phyloP scores from a whole-genome alignment of 2,113 vertebrate species.

The Vicugna pacos region DNA sequence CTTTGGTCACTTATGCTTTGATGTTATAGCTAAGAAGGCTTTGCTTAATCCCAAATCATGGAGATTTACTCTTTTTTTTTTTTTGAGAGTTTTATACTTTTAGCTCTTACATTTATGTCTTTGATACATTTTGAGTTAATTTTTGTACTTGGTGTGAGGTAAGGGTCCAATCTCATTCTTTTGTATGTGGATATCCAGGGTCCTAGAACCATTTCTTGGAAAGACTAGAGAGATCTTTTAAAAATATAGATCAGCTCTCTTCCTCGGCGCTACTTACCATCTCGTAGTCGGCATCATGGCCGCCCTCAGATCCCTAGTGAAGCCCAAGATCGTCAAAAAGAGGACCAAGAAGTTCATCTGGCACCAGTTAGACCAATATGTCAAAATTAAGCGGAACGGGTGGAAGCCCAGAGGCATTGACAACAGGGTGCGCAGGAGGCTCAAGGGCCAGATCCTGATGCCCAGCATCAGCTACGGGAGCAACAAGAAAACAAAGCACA shows the following conservation, averaged over 20 bases:
- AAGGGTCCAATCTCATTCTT: not conserved
- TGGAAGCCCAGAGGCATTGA: too few relatives aligned
- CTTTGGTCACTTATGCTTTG: conserved; percentile 7
- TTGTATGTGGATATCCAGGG: not conserved
- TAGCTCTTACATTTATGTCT: not conserved
- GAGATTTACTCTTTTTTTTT: not conserved
- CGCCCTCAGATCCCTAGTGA: too few relatives aligned
- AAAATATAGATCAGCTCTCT: not conserved
- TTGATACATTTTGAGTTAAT: conserved; percentile 36
- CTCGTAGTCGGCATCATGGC: too few relatives aligned
- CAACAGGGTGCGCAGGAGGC: too few relatives aligned
- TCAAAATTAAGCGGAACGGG: too few relatives aligned
- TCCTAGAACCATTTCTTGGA: not conserved
- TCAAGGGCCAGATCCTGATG: too few relatives aligned
- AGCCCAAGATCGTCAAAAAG: too few relatives aligned
- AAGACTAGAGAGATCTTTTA: not conserved
- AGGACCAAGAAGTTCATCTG: too few relatives aligned
- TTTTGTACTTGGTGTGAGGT: not conserved
- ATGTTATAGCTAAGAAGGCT: not conserved
- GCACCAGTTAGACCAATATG: too few relatives aligned
- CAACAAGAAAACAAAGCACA: too few relatives aligned
- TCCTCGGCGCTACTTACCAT: too few relatives aligned
- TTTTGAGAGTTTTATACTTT: not conserved
- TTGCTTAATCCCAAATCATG: not conserved
- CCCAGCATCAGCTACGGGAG: too few relatives aligned